These are phyloP conservation scores for Columba guinea DNA, from an alignment of 2,797 vertebrate genomes.

Conservation along the genomic window DNA sequence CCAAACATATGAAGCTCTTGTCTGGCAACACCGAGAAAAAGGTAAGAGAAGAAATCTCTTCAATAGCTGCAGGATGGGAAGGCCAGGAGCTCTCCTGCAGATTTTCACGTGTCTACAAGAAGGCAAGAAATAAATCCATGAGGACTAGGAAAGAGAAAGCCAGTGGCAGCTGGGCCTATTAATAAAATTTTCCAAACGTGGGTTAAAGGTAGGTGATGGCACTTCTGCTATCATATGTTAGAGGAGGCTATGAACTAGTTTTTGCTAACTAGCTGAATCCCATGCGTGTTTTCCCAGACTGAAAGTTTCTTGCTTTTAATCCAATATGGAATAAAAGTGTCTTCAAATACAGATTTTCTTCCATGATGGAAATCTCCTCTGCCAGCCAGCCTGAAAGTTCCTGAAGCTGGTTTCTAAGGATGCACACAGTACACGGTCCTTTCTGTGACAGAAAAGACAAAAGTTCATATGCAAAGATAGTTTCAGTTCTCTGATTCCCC, in stretches of 20 bases:
- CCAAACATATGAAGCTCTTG: neutral
- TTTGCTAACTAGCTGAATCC: constrained; percentile 26
- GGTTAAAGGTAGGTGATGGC: constrained; percentile 43
- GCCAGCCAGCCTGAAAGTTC: constrained; percentile 7
- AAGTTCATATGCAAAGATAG: neutral
- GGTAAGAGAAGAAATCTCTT: neutral
- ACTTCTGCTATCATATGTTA: constrained; percentile 28
- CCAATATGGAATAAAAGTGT: constrained; percentile 17
- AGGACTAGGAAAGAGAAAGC: neutral
- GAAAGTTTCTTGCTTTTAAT: constrained; percentile 29
- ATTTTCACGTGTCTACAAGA: neutral
- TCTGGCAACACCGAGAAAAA: neutral
- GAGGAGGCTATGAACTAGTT: neutral
- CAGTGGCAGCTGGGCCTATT: neutral
- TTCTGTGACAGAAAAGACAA: constrained; percentile 1
- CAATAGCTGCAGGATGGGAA: neutral
- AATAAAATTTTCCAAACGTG: constrained; percentile 33
- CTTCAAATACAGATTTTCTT: constrained; percentile 17
- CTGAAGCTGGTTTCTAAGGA: constrained; percentile 3
- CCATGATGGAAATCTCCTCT: neutral
- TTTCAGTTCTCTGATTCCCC: neutral
- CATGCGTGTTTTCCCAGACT: neutral
- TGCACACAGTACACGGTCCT: neutral
- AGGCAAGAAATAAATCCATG: neutral
- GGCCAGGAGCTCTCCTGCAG: neutral